These are phyloP conservation scores for Hyla sarda DNA, from an alignment of 2,113 vertebrate genomes.

Conservation along the genomic window DNA sequence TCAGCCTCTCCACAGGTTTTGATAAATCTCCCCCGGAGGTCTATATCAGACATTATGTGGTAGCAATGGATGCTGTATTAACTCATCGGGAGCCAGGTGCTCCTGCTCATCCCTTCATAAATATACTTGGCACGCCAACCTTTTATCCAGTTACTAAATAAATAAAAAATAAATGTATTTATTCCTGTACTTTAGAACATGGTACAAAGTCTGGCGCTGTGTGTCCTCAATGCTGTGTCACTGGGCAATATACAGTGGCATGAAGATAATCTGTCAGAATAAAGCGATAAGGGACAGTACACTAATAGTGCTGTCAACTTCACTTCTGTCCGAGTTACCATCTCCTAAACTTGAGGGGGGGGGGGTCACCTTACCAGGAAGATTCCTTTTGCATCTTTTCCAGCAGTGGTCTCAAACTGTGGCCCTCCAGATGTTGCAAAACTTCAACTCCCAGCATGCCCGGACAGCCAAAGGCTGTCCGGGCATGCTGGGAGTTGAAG, in stretches of 20 bases:
- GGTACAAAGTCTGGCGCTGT: not conserved
- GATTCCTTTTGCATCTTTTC: no score
- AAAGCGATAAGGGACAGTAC: not conserved
- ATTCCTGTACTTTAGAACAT: not conserved
- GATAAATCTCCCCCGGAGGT: no score
- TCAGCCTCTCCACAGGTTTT: no score
- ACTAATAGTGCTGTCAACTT: not conserved
- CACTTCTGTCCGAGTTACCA: not conserved
- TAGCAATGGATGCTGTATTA: not conserved
- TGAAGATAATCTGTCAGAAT: not conserved
- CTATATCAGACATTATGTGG: not conserved
- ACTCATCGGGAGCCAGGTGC: not conserved
- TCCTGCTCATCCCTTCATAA: not conserved
- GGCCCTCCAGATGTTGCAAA: no score
- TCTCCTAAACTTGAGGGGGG: not conserved
- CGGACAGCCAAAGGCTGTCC: no score
- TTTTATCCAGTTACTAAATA: not conserved
- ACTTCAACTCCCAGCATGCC: no score
- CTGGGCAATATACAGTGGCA: conserved; percentile 19
- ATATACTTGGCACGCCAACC: not conserved
- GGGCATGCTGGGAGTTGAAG: no score
- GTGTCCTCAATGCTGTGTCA: not conserved
- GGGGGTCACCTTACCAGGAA: no score
- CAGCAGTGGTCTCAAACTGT: no score
- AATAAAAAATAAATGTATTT: not conserved